Evolutionary conservation across 2,113 vertebrate species (phyloP), one percentile per base, ranked within the genome.

Genomic region (Chloropsis hardwickii): DNA sequence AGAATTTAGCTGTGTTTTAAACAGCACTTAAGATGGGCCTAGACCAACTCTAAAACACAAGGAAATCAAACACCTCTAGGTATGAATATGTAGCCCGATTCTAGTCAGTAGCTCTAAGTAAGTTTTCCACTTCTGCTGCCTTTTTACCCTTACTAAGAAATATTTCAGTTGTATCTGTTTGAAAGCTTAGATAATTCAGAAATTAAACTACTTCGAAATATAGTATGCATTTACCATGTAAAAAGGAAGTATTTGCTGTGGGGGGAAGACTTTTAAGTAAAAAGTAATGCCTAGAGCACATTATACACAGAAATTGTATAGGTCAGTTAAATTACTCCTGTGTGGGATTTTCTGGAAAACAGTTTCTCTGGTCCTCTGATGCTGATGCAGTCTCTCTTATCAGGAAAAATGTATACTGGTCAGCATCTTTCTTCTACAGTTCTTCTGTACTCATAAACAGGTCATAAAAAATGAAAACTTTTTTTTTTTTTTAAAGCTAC

Each of bases 391-490:
- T 44, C 20, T 81, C 58, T 90, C 48, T 67, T 95, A 90, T 83
- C 85, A 81, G 47, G 22, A 88, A 3, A 71, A 85, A 88, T 73
- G 7, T n/a, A 15, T 25, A 37, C 40, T 45, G 44, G n/a, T 94
- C 88, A 96, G 76, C 92, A 61, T 62, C 81, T 91, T 89, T 42
- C 40, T 87, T 88, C 87, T 40, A 57, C 57, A 53, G 18, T 35
- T 92, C 61, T 87, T 91, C 62, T 71, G 51, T 28, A 81, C 69
- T 74, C 60, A 90, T 90, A 95, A 97, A 80, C 45, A 80, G 39
- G 25, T 77, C 71, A 80, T 80, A 81, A 93, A 88, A 81, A 50
- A 42, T 25, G 20, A 74, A 96, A 57, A 80, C 33, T 39, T 58
- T 69, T 90, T 50, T 69, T 90, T 50, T 37, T 9, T 47, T 31